Percentiles rank a stretch among this genome's conserved stretches.
These are phyloP conservation scores for Apodemia duryi DNA, from an alignment of 2,888 invertebrate genomes.

Conservation along the genomic window DNA sequence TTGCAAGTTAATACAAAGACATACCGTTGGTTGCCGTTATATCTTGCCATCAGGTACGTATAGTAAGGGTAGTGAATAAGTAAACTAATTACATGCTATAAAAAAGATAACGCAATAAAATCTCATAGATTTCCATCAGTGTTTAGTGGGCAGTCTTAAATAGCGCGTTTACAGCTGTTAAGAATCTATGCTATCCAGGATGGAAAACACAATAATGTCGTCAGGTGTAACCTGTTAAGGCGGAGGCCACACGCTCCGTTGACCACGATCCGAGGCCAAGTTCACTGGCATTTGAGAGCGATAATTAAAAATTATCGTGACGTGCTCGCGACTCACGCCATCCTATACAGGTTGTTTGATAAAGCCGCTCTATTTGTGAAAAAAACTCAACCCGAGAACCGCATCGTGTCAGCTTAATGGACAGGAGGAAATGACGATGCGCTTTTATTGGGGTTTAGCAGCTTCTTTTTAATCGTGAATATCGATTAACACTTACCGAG, in stretches of 20 bases:
- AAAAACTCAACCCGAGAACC: slow-evolving; percentile 27
- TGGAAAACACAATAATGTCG: slow-evolving; percentile 53
- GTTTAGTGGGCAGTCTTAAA: slow-evolving; percentile 22
- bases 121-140: not conserved
- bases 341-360: slow-evolving; percentile 49
- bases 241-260: slow-evolving; percentile 52
- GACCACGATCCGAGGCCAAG: slow-evolving; percentile 70
- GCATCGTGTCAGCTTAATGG: slow-evolving; percentile 30
- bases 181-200: slow-evolving; percentile 34
- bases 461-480: slow-evolving; percentile 20
- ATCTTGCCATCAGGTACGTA: too few species aligned
- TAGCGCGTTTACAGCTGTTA: not conserved
- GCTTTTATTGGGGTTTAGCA: slow-evolving; percentile 21
- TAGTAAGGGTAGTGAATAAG: too few species aligned
- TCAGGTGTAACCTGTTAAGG: slow-evolving; percentile 69
- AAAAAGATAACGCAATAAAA: not conserved
- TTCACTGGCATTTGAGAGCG: slow-evolving; percentile 78
- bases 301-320: slow-evolving; percentile 79
- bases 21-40: too few species aligned
- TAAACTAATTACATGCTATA: too few species aligned
- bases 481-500: slow-evolving; percentile 16
- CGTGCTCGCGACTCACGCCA: slow-evolving; percentile 70
- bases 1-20: too few species aligned
- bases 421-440: slow-evolving; percentile 30
- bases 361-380: slow-evolving; percentile 29